Evolutionary conservation across 2,797 vertebrate genomes (phyloP).

Genomic region (Diceros bicornis): DNA sequence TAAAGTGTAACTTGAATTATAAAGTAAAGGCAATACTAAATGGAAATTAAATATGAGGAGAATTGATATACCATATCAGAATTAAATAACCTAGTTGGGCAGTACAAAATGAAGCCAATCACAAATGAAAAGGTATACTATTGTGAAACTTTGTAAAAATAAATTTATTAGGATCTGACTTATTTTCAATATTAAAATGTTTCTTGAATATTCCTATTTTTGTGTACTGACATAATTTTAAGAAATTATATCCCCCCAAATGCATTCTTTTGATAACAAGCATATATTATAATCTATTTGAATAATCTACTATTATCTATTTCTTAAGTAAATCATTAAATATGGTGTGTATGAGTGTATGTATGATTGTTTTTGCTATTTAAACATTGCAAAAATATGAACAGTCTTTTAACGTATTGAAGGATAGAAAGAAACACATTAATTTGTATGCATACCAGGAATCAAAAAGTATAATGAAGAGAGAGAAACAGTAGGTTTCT

Average conservation of each 20-base stretch:
- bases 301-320: not conserved
- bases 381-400: not conserved
- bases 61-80: not conserved
- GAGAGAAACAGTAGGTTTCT: not conserved
- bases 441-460: not conserved
- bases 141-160: not conserved
- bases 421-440: not conserved
- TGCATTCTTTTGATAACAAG: not conserved
- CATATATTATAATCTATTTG: not conserved
- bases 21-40: not conserved
- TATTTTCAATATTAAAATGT: constrained; percentile 2
- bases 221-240: not conserved
- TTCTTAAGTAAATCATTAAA: not conserved
- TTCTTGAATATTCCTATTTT: not conserved
- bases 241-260: not conserved
- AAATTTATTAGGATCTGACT: not conserved
- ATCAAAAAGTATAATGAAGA: not conserved
- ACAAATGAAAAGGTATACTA: not conserved
- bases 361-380: not conserved
- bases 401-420: not conserved
- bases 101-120: not conserved
- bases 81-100: not conserved
- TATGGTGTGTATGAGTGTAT: not conserved
- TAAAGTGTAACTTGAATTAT: constrained; percentile 39
- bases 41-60: not conserved